phyloP scores from a whole-genome alignment of 2,113 vertebrate species.

The Peucedramus taeniatus region DNA sequence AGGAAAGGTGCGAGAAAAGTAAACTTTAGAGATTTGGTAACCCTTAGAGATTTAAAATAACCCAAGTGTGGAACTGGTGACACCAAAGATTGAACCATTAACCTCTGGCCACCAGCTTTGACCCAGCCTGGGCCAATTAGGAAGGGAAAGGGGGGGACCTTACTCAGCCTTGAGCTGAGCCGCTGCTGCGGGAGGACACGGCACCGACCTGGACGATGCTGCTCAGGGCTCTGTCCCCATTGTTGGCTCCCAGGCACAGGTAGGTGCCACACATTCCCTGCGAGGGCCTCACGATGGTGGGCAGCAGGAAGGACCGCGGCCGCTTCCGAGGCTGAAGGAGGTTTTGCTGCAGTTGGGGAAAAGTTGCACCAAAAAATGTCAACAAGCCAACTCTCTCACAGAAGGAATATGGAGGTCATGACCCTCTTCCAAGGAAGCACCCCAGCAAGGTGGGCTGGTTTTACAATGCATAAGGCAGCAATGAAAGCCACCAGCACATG shows the following conservation, averaged over 20 bases:
- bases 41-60: not conserved
- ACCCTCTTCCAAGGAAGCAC: not conserved
- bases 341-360: constrained; percentile 77
- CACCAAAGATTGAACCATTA: not conserved
- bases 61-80: not conserved
- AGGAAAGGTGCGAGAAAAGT: not conserved
- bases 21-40: not conserved
- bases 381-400: not conserved
- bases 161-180: no score
- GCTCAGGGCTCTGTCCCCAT: constrained; percentile 85
- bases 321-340: constrained; percentile 81
- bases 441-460: not conserved
- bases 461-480: not conserved
- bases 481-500: not conserved
- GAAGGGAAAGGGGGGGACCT: not conserved
- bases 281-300: constrained; percentile 87
- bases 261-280: constrained; percentile 92
- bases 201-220: constrained; percentile 86
- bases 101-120: not conserved
- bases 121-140: not conserved
- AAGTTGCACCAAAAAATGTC: not conserved
- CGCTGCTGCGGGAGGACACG: not conserved
- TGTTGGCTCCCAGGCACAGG: constrained; percentile 85
- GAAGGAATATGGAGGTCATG: not conserved
- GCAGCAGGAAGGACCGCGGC: constrained; percentile 90